Percentiles rank a stretch among this genome's conserved stretches.
These are phyloP conservation scores for Diachasma alloeum DNA, from an alignment of 1,140 invertebrate genomes.

Conservation along the genomic window DNA sequence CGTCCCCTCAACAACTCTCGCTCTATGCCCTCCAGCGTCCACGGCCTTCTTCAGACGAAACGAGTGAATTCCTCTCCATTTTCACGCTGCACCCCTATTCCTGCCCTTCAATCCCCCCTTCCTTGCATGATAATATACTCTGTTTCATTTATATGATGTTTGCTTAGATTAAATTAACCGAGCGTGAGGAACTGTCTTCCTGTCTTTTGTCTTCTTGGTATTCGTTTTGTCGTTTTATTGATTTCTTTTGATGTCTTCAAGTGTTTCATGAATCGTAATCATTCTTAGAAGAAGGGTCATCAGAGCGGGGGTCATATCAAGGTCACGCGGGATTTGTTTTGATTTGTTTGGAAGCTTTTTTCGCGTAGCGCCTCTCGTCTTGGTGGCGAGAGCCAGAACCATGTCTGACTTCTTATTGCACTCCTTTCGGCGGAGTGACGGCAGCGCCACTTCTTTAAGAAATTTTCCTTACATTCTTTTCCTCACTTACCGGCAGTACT, in stretches of 20 bases:
- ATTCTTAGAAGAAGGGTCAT: too few relatives aligned
- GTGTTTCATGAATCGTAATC: too few relatives aligned
- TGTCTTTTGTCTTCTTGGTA: conserved; percentile 29
- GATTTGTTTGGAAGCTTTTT: background rate
- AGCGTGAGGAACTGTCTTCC: conserved; percentile 54
- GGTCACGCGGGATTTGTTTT: background rate
- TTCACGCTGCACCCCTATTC: conserved; percentile 37
- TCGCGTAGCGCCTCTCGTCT: conserved; percentile 49
- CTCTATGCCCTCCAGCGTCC: conserved; percentile 1
- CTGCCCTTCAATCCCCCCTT: conserved; percentile 46
- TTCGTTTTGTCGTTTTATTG: background rate
- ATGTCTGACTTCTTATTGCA: conserved; percentile 48
- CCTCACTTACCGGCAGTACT: conserved; percentile 38
- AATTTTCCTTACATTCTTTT: conserved; percentile 52
- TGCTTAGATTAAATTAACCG: conserved; percentile 65
- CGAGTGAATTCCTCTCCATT: background rate
- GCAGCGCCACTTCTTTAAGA: conserved; percentile 61
- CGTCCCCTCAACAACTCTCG: background rate
- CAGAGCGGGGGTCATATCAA: conserved; percentile 41
- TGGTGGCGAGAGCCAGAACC: conserved; percentile 39
- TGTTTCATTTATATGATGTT: conserved; percentile 60
- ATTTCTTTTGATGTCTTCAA: too few relatives aligned
- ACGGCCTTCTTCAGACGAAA: background rate
- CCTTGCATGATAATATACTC: conserved; percentile 41
- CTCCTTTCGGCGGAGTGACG: conserved; percentile 31